phyloP scores from a whole-genome alignment of 2,888 invertebrate species.

The Copidosoma aretas region DNA sequence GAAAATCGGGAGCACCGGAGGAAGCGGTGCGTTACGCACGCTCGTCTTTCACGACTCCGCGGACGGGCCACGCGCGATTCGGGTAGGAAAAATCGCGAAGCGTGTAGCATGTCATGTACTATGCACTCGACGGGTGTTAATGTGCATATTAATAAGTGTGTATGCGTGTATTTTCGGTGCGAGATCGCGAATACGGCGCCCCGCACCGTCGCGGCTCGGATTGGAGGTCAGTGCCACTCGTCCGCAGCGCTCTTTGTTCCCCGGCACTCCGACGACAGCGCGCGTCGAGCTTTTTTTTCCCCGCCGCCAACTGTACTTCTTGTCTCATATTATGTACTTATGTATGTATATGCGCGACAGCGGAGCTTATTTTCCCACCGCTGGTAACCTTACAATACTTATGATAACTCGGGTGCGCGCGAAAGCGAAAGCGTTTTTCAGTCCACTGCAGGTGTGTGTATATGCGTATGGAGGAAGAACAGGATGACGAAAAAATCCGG shows the following conservation, averaged over 20 bases:
- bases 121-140: too few species aligned
- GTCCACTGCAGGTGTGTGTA: neutral
- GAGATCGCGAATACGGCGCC: neutral
- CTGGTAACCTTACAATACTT: too few species aligned
- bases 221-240: neutral
- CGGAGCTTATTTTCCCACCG: slow-evolving; percentile 4
- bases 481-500: neutral
- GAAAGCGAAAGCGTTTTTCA: slow-evolving; percentile 35
- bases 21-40: too few species aligned
- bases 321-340: slow-evolving; percentile 9
- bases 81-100: neutral
- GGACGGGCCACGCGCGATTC: too few species aligned
- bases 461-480: neutral
- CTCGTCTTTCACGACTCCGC: too few species aligned
- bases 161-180: too few species aligned
- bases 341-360: neutral
- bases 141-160: too few species aligned
- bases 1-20: too few species aligned
- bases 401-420: slow-evolving; percentile 21
- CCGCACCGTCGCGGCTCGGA: neutral
- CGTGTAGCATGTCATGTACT: too few species aligned
- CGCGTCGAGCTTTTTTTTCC: neutral
- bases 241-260: neutral
- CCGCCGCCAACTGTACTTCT: neutral
- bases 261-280: neutral